These are phyloP conservation scores for Caenorhabditis sp. DNA, from an alignment of 2,888 invertebrate genomes.

Conservation along the genomic window DNA sequence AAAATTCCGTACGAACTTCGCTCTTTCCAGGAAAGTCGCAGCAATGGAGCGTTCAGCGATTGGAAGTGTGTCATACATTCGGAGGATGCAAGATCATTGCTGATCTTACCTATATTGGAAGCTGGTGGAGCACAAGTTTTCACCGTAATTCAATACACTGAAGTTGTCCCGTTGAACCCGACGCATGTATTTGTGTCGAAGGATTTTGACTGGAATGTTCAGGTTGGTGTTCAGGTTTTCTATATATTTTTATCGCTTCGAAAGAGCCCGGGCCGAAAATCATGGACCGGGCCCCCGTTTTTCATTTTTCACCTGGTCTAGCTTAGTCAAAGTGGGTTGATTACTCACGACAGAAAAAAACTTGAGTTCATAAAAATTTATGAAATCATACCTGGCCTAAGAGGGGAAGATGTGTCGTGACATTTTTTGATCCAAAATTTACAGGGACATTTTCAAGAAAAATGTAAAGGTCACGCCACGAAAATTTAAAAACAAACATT, in stretches of 20 bases:
- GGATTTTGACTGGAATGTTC: constrained; percentile 28
- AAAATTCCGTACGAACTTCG: neutral
- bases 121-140: constrained; percentile 23
- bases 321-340: no score
- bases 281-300: no score
- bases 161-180: constrained; percentile 7
- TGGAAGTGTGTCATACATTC: constrained; percentile 24
- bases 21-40: constrained; percentile 15
- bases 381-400: no score
- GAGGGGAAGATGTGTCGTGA: no score
- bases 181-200: constrained; percentile 16
- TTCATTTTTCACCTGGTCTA: no score
- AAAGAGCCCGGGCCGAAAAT: no score
- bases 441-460: no score
- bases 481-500: no score
- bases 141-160: constrained; percentile 19
- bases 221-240: constrained; percentile 11
- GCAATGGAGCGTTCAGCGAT: constrained; percentile 34
- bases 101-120: constrained; percentile 14
- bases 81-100: constrained; percentile 9
- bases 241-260: neutral
- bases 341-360: no score
- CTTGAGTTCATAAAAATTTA: no score
- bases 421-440: no score
- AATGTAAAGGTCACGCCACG: no score